phyloP scores from a whole-genome alignment of 2,888 invertebrate genomes.

The Macropis europaea region DNA sequence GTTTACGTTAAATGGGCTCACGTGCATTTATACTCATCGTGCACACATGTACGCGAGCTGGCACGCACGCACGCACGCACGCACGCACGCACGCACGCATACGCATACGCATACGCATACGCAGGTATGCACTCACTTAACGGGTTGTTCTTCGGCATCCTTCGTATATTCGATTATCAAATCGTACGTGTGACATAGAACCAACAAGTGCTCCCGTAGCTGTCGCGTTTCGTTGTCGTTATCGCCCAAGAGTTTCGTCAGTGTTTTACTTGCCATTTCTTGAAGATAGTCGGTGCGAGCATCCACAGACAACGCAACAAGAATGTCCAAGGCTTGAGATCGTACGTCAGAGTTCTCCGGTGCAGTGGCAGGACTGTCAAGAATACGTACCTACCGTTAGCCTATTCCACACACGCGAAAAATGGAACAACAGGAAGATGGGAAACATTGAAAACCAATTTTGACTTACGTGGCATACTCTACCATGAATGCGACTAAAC shows the following conservation, averaged over 20 bases:
- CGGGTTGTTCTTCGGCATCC: conserved; percentile 69
- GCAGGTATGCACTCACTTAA: conserved; percentile 70
- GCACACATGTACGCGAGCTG: no score
- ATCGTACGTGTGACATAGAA: conserved; percentile 85
- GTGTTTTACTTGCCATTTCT: conserved; percentile 83
- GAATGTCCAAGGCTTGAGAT: conserved; percentile 84
- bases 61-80: no score
- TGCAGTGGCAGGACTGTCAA: conserved; percentile 76
- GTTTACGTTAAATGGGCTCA: no score
- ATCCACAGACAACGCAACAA: conserved; percentile 90
- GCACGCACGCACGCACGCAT: no score
- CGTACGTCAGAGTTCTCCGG: conserved; percentile 85
- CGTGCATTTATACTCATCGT: no score
- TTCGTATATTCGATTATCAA: conserved; percentile 84
- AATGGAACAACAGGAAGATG: not conserved
- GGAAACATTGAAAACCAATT: not conserved
- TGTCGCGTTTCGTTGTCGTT: conserved; percentile 85
- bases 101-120: no score
- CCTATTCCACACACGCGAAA: not conserved
- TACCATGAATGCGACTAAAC: conserved; percentile 84
- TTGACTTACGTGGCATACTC: conserved; percentile 82
- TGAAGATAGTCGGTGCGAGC: conserved; percentile 88
- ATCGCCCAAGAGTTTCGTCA: conserved; percentile 85
- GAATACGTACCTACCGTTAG: not conserved
- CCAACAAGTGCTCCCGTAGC: conserved; percentile 84